A percentile compares a stretch with the other conserved stretches of the same genome.
phyloP scores from a whole-genome alignment of 2,113 vertebrate species.

The Lepisosteus osseus region DNA sequence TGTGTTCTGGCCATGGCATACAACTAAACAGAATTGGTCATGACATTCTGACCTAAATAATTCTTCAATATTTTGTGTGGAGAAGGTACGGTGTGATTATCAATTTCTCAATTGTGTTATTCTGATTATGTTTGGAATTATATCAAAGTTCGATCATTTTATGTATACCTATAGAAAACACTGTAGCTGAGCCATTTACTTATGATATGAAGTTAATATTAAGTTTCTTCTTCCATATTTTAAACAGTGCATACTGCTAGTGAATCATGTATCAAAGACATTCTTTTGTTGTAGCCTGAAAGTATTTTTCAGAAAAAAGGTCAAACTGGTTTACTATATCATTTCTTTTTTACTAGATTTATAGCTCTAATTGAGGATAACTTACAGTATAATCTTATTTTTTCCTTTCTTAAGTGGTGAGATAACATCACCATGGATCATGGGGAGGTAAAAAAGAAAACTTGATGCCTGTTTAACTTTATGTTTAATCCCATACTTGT shows the following conservation, averaged over 20 bases:
- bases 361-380: constrained; percentile 60
- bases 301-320: constrained; percentile 46
- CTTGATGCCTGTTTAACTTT: constrained; percentile 55
- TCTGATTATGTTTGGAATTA: too few species aligned
- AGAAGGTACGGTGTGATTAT: neutral
- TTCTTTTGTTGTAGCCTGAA: constrained; percentile 54
- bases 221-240: neutral
- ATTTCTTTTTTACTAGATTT: constrained; percentile 58
- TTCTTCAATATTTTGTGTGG: neutral
- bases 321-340: constrained; percentile 52
- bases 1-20: too few species aligned
- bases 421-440: constrained; percentile 62
- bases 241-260: constrained; percentile 40
- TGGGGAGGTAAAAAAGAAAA: constrained; percentile 1
- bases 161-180: too few species aligned
- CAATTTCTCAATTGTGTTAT: too few species aligned
- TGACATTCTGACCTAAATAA: too few species aligned
- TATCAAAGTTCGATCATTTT: too few species aligned
- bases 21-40: too few species aligned
- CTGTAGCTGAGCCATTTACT: too few species aligned
- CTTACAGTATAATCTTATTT: constrained; percentile 65
- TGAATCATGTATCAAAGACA: constrained; percentile 58
- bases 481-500: constrained; percentile 56
- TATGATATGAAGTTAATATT: too few species aligned
- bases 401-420: constrained; percentile 62